Conservation (phyloP, 2,888 invertebrate genomes). For the Lochmaea capreae region DNA sequence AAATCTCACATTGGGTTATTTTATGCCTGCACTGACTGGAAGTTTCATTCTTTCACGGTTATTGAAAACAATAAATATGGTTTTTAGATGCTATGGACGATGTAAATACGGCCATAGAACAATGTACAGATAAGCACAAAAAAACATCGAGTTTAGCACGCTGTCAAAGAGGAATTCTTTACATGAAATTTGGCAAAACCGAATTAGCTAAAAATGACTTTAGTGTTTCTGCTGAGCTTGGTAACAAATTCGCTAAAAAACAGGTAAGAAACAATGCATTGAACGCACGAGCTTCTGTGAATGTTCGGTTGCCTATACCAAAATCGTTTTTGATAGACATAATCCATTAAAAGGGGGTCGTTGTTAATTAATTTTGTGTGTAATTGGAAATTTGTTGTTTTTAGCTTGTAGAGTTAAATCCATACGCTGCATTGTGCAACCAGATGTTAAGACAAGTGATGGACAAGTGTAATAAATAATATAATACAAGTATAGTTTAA, state of each 20-base stretch:
- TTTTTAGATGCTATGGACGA: constrained; percentile 79
- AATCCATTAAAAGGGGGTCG: too few species aligned
- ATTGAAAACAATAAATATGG: too few species aligned
- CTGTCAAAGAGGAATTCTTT: constrained; percentile 86
- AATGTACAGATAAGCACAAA: constrained; percentile 69
- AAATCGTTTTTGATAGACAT: too few species aligned
- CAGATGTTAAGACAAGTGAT: constrained; percentile 90
- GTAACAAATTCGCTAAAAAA: constrained; percentile 88
- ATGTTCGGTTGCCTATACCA: neutral
- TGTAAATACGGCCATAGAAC: constrained; percentile 77
- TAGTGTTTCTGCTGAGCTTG: constrained; percentile 81
- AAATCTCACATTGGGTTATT: too few species aligned
- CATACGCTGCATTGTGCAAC: constrained; percentile 95
- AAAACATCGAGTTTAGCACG: constrained; percentile 80
- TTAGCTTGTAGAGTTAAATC: constrained; percentile 88
- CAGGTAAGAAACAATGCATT: constrained; percentile 68
- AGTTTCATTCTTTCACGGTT: too few species aligned
- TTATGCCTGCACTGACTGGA: too few species aligned
- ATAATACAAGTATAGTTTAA: constrained; percentile 46
- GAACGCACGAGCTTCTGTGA: neutral
- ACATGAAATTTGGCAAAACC: constrained; percentile 75
- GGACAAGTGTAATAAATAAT: constrained; percentile 59
- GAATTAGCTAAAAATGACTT: constrained; percentile 83
- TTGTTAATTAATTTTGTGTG: neutral
- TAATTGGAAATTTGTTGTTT: constrained; percentile 46